Evolutionary conservation across 2,797 vertebrate species (phyloP).

Genomic region (Staurois parvus): DNA sequence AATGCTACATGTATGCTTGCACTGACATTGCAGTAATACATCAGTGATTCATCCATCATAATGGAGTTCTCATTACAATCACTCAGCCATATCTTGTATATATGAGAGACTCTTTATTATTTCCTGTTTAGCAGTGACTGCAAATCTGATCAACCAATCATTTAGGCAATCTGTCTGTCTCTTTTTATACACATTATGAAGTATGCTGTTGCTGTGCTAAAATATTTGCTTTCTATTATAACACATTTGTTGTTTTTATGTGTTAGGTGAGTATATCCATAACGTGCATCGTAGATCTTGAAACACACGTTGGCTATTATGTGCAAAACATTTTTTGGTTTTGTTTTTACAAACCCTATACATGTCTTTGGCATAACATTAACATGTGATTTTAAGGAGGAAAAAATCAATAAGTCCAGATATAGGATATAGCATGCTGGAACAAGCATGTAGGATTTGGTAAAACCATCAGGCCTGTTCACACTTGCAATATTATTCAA

Average conservation of each 20-base stretch:
- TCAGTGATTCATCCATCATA: constrained; percentile 45
- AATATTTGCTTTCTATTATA: constrained; percentile 4
- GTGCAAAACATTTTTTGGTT: no score
- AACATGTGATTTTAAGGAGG: no score
- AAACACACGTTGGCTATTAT: no score
- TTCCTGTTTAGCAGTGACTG: constrained; percentile 46
- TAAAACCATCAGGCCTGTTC: no score
- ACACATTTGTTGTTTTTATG: neutral
- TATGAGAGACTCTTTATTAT: constrained; percentile 41
- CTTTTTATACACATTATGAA: neutral
- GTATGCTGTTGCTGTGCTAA: neutral
- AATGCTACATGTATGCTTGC: neutral
- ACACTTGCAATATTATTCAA: no score
- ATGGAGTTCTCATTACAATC: constrained; percentile 43
- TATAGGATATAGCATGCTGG: no score
- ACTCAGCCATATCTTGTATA: constrained; percentile 41
- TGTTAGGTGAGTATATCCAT: neutral
- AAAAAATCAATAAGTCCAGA: no score
- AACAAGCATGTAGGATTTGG: no score
- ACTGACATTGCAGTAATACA: constrained; percentile 36
- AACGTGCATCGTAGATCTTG: neutral
- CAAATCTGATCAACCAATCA: constrained; percentile 28
- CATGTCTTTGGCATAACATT: no score
- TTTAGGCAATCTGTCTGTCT: constrained; percentile 19
- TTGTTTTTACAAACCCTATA: no score